A percentile compares a stretch with the other conserved stretches of the same genome.
Evolutionary conservation across 2,113 vertebrate species (phyloP).

Genomic region (Charina bottae): DNA sequence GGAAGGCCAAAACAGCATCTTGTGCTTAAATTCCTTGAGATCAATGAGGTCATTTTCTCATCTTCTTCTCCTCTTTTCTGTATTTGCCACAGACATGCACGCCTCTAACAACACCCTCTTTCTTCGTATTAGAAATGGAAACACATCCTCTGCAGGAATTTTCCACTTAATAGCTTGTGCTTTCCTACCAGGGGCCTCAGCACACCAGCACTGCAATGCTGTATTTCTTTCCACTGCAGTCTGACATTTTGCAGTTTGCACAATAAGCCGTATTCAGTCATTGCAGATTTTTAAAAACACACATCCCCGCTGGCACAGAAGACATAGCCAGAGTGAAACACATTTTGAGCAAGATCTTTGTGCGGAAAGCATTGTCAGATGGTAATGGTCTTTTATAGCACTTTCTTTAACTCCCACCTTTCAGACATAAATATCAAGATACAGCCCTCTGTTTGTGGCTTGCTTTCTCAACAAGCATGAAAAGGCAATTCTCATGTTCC

Average conservation of each 20-base stretch:
- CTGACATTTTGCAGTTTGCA: conserved; percentile 76
- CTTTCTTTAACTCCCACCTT: background rate
- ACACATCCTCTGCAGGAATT: conserved; percentile 84
- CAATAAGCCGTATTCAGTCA: conserved; percentile 77
- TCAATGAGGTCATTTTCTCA: conserved; percentile 79
- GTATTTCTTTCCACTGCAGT: conserved; percentile 82
- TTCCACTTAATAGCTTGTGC: conserved; percentile 80
- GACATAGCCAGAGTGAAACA: conserved; percentile 47
- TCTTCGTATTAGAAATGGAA: conserved; percentile 83
- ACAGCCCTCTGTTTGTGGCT: conserved; percentile 32
- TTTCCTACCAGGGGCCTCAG: conserved; percentile 79
- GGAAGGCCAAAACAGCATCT: conserved; percentile 62
- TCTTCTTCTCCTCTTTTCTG: conserved; percentile 78
- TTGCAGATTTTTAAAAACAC: conserved; percentile 53
- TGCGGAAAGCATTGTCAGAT: conserved; percentile 40
- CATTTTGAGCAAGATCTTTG: conserved; percentile 56
- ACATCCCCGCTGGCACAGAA: background rate
- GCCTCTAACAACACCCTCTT: conserved; percentile 81
- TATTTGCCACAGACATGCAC: conserved; percentile 77
- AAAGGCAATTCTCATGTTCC: conserved; percentile 43
- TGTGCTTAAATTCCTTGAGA: conserved; percentile 73
- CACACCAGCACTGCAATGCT: conserved; percentile 77
- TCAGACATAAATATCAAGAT: background rate
- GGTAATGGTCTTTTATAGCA: conserved; percentile 38
- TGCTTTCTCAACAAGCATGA: conserved; percentile 41